A percentile compares a stretch with the other conserved stretches of the same genome.
Conservation (phyloP, 2,888 invertebrate species). For the Acheta domesticus region DNA sequence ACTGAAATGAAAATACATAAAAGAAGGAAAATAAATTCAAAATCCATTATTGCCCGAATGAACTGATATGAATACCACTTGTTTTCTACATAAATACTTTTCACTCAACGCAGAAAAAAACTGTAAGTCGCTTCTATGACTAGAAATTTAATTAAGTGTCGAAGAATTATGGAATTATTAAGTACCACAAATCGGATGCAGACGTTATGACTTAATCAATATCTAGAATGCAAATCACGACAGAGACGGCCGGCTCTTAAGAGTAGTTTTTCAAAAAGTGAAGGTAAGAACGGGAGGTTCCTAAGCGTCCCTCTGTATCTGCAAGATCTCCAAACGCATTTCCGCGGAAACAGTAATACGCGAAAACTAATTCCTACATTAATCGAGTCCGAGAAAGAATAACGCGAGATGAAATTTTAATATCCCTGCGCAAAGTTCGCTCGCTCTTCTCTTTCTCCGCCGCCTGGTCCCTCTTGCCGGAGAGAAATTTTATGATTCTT, state of each 20-base stretch:
- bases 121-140: not conserved
- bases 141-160: not conserved
- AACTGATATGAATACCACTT: too few species aligned
- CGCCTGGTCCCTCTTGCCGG: not conserved
- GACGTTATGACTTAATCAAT: not conserved
- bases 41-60: too few species aligned
- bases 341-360: not conserved
- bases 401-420: conserved; percentile 18
- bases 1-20: too few species aligned
- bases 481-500: not conserved
- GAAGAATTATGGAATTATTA: not conserved
- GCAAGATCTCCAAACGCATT: not conserved
- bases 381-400: not conserved
- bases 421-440: not conserved
- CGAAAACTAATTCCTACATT: not conserved
- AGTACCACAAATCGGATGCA: not conserved
- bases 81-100: too few species aligned
- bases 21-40: too few species aligned
- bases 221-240: not conserved
- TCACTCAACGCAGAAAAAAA: not conserved
- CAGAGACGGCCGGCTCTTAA: not conserved
- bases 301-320: not conserved
- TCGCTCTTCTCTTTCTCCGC: not conserved
- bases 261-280: not conserved
- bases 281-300: not conserved